Evolutionary conservation across 2,113 vertebrate species (phyloP), one percentile per base, ranked within the genome.

Genomic region (Bostrychus sinensis): DNA sequence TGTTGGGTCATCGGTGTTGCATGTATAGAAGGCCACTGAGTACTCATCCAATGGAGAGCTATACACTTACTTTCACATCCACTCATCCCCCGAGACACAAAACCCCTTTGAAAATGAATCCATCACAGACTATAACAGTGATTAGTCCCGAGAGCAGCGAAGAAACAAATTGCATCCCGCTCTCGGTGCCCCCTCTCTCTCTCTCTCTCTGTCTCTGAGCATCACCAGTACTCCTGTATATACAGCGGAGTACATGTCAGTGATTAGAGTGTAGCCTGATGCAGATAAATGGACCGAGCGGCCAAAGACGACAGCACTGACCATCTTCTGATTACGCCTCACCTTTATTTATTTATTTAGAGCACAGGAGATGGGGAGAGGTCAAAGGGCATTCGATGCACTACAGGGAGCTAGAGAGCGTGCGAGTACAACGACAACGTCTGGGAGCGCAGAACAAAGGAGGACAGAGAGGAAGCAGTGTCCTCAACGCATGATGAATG

Each of bases 321-420:
- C 84, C 85, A 88, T 89, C 88, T 88, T 63, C 75, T 68, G 88
- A 89, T 90, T 90, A 80, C 84, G 69, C 79, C 70, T 83, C 76
- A 51, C 80, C 76, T 86, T 86, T 83, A 86, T 78, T 86, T 81
- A 82, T 77, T 90, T 75, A 86, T 55, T 19, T 55, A 34, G 11
- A 5, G 70, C 55, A 59, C 7, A 2, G 39, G 62, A 80, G 75
- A 86, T 39, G 64, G 66, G 61, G 42, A 23, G 25, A 62, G 88
- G 88, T 85, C 81, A 89, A 53, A 82, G 82, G 85, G 13, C 73
- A 72, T 62, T 76, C 51, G 45, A 61, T 78, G 80, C 45, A 12
- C 22, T 37, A 73, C 23, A 11, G 53, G 56, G 54, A 41, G 56
- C 55, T 10, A 55, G 25, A 23, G 38, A 1, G 16, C 54, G 45